A percentile compares a stretch with the other conserved stretches of the same genome.
These are phyloP conservation scores for Pterois miles DNA, from an alignment of 2,797 vertebrate genomes.

Conservation along the genomic window DNA sequence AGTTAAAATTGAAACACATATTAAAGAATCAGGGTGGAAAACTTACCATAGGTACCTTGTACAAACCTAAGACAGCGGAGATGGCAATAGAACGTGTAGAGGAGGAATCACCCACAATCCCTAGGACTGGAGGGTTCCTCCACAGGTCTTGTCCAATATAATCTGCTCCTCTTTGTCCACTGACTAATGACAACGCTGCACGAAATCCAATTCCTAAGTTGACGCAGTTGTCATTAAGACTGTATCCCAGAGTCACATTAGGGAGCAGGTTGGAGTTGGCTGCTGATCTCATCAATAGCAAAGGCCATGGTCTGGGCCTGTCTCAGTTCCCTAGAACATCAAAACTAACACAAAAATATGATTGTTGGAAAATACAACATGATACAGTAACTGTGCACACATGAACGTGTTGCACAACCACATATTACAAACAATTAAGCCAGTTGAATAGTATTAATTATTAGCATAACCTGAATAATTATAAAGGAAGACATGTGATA, in stretches of 20 bases:
- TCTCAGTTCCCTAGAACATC: conserved; percentile 62
- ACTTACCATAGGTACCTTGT: conserved; percentile 65
- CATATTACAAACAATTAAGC: neutral
- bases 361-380: neutral
- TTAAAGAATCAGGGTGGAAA: neutral
- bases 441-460: neutral
- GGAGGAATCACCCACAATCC: conserved; percentile 65
- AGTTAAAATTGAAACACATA: neutral
- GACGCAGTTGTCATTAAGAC: conserved; percentile 63
- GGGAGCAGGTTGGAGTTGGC: neutral
- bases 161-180: conserved; percentile 47
- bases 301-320: conserved; percentile 74
- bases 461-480: neutral
- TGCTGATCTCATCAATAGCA: conserved; percentile 76
- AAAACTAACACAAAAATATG: conserved; percentile 53
- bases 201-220: conserved; percentile 71
- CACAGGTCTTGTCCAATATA: conserved; percentile 26
- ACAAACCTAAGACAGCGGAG: conserved; percentile 57
- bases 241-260: conserved; percentile 3
- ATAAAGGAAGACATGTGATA: fast-evolving
- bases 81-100: conserved; percentile 60
- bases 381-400: conserved; percentile 23
- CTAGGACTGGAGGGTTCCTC: conserved; percentile 46
- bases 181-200: conserved; percentile 59
- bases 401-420: neutral